phyloP scores from a whole-genome alignment of 2,797 vertebrate genomes.

The Vespertilio murinus region DNA sequence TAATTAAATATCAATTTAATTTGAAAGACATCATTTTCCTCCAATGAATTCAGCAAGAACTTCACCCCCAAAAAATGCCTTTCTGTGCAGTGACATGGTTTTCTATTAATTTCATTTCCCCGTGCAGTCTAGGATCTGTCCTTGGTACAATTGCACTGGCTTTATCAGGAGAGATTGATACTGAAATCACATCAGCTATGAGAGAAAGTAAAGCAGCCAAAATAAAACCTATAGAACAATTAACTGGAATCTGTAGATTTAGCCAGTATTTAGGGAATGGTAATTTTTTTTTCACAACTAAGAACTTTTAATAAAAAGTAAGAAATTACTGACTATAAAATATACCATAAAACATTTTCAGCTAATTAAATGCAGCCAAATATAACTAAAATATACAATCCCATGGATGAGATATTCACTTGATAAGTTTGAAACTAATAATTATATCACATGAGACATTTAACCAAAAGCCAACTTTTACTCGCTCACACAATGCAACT shows the following conservation, averaged over 20 bases:
- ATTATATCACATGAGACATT: background rate
- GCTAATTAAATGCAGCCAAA: conserved; percentile 12
- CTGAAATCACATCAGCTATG: background rate
- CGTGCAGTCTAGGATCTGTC: background rate
- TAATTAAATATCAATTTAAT: background rate
- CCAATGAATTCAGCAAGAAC: background rate
- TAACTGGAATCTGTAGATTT: background rate
- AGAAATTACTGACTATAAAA: conserved; percentile 27
- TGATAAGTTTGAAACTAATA: conserved; percentile 8
- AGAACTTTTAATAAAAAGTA: conserved; percentile 8
- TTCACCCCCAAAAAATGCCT: background rate
- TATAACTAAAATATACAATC: background rate
- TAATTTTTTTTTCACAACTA: background rate
- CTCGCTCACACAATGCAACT: background rate
- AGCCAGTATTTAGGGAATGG: background rate
- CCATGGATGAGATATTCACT: background rate
- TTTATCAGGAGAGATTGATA: background rate
- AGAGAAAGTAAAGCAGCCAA: background rate
- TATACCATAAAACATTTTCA: background rate
- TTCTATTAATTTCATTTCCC: background rate
- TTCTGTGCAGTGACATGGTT: background rate
- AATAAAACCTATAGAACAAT: background rate
- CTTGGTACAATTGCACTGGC: background rate
- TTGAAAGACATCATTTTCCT: background rate
- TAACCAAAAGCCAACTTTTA: background rate